These are phyloP conservation scores for Hyles euphorbiae DNA, from an alignment of 1,140 invertebrate species.

Conservation along the genomic window DNA sequence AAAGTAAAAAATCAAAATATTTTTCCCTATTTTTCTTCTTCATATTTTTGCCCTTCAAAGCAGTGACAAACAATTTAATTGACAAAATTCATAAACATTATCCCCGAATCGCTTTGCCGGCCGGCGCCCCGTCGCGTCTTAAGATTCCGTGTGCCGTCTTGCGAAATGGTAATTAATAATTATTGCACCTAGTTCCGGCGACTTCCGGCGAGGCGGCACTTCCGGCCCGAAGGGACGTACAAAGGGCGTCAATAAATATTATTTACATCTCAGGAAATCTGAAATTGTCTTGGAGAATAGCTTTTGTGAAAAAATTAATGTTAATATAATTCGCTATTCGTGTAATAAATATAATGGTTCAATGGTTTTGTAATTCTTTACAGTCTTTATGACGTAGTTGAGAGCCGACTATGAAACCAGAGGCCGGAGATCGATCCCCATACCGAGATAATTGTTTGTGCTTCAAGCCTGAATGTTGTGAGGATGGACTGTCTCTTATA, in stretches of 20 bases:
- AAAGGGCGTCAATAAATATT: slow-evolving; percentile 38
- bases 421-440: too few species aligned
- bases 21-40: too few species aligned
- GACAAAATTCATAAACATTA: slow-evolving; percentile 26
- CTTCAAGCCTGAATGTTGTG: too few species aligned
- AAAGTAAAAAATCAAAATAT: too few species aligned
- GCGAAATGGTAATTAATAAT: slow-evolving; percentile 50
- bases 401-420: too few species aligned
- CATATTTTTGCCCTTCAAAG: too few species aligned
- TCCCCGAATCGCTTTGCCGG: slow-evolving; percentile 3
- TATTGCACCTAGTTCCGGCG: slow-evolving; percentile 56
- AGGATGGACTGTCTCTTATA: too few species aligned
- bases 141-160: slow-evolving; percentile 31
- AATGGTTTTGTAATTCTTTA: too few species aligned
- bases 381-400: too few species aligned
- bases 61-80: slow-evolving; percentile 8
- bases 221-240: slow-evolving; percentile 28
- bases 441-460: too few species aligned
- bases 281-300: too few species aligned
- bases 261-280: slow-evolving; percentile 20
- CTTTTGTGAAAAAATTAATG: neutral
- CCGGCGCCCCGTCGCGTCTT: slow-evolving; percentile 31
- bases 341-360: too few species aligned
- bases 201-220: slow-evolving; percentile 33
- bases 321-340: neutral